These are phyloP conservation scores for Scaptomyza flava DNA, from an alignment of 2,888 invertebrate genomes.

Conservation along the genomic window DNA sequence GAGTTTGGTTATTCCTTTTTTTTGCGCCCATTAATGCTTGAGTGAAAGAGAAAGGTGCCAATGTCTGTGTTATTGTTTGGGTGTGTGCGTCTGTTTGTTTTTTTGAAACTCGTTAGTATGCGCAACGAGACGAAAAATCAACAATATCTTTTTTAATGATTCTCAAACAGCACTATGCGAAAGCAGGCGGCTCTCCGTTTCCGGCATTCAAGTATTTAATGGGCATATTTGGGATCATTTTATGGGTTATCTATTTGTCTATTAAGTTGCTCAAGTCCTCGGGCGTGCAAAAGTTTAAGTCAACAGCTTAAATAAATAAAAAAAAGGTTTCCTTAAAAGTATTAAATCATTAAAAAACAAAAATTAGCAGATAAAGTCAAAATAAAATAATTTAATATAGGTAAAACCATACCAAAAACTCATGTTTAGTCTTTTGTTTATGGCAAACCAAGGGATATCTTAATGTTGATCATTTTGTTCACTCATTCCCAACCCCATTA, in stretches of 20 bases:
- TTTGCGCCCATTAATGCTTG: conserved; percentile 50
- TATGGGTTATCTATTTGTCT: neutral
- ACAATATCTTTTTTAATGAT: conserved; percentile 76
- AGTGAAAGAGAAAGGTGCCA: conserved; percentile 13
- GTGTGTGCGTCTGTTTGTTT: conserved; percentile 14
- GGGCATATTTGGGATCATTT: conserved; percentile 9
- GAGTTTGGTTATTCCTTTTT: conserved; percentile 18
- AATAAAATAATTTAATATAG: too few species aligned
- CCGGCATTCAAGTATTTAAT: conserved; percentile 8
- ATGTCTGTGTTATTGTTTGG: conserved; percentile 14
- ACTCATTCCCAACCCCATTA: too few species aligned
- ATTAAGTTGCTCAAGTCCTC: neutral
- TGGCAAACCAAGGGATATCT: conserved; percentile 3
- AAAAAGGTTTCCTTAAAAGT: neutral
- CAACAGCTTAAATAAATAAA: neutral
- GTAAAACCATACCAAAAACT: neutral
- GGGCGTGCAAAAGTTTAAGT: neutral
- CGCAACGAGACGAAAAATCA: conserved; percentile 78
- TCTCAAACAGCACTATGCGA: conserved; percentile 45
- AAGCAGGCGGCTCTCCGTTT: neutral
- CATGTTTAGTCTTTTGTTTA: neutral
- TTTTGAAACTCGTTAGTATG: conserved; percentile 74
- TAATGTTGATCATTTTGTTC: conserved; percentile 15
- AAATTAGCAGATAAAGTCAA: too few species aligned
- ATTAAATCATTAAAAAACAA: neutral